Evolutionary conservation across 2,113 vertebrate species (phyloP).

Genomic region (Grantiella picta): DNA sequence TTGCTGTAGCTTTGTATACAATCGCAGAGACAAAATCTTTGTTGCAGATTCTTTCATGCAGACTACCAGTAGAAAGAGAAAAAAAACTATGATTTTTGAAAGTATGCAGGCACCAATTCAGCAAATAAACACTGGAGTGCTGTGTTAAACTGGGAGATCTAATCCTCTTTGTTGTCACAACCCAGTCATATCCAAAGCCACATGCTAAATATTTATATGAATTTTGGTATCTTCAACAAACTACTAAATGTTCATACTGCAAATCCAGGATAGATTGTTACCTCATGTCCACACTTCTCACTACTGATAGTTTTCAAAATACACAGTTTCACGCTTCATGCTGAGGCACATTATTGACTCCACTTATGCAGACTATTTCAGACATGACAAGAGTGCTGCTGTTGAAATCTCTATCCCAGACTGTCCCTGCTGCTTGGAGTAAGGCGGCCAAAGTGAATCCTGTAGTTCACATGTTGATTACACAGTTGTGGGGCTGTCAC

Average conservation of each 20-base stretch:
- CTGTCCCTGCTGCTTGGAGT: neutral
- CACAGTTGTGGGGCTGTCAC: neutral
- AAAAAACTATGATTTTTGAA: neutral
- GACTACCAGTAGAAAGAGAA: neutral
- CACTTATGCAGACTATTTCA: neutral
- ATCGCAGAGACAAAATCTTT: neutral
- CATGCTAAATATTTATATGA: neutral
- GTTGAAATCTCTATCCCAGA: neutral
- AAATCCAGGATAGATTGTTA: neutral
- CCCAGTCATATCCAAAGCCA: neutral
- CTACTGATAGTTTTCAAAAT: neutral
- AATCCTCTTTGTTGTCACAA: neutral
- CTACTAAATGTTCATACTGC: neutral
- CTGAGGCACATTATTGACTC: neutral
- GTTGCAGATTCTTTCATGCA: neutral
- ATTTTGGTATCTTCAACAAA: neutral
- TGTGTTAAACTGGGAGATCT: neutral
- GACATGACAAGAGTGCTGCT: accelerated
- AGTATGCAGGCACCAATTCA: neutral
- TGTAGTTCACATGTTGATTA: neutral
- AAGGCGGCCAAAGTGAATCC: neutral
- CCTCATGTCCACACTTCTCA: neutral
- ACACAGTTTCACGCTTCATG: neutral
- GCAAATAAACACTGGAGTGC: neutral
- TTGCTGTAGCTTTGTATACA: neutral